phyloP scores from a whole-genome alignment of 2,113 vertebrate species.

The Caloenas nicobarica region DNA sequence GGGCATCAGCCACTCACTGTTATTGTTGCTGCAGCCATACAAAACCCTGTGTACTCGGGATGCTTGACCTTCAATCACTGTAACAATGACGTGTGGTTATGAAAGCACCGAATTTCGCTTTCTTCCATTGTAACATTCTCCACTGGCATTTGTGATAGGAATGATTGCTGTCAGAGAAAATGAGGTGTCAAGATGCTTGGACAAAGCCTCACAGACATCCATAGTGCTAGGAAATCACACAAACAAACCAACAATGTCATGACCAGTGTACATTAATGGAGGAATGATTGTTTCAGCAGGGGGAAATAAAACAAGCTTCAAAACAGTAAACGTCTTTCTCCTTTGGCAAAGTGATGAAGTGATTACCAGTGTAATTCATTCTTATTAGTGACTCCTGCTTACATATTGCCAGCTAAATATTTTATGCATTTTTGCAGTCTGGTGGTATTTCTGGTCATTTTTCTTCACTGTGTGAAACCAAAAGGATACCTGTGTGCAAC shows the following conservation, averaged over 20 bases:
- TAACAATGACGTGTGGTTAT: neutral
- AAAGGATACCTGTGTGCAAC: neutral
- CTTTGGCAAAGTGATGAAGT: neutral
- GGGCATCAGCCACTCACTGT: conserved; percentile 13
- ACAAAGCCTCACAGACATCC: neutral
- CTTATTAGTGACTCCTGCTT: neutral
- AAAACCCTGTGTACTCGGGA: neutral
- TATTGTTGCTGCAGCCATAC: neutral
- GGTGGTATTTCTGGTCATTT: neutral
- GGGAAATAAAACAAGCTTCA: neutral
- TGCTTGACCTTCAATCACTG: conserved; percentile 34
- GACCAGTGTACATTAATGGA: neutral
- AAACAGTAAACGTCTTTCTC: neutral
- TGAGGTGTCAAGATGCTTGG: conserved; percentile 14
- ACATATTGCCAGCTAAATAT: neutral
- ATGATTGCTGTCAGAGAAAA: conserved; percentile 35
- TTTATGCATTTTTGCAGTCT: neutral
- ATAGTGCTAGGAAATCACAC: neutral
- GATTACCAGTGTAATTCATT: neutral
- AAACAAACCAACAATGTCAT: neutral
- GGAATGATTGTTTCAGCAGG: neutral
- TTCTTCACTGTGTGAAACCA: neutral
- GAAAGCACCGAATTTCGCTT: conserved; percentile 28
- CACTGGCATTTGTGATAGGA: conserved; percentile 17
- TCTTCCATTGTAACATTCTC: conserved; percentile 11